A percentile compares a stretch with the other conserved stretches of the same genome.
Conservation (phyloP, 53 echinoderm and acorn worm genomes). For the Paracentrotus lividus region DNA sequence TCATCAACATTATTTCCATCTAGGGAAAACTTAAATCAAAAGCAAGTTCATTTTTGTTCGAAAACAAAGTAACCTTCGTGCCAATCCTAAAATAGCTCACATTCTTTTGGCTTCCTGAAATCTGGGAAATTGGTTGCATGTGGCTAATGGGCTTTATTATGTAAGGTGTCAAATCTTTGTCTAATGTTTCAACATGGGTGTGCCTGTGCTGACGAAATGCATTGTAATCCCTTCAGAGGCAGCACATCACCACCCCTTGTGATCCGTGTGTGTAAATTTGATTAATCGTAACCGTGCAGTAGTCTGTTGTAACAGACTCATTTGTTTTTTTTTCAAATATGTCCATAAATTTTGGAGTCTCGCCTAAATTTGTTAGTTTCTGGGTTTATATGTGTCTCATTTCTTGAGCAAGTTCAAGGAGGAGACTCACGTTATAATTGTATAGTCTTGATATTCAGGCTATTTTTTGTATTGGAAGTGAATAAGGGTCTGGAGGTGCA, state of each 20-base stretch:
- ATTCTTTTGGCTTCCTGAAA: constrained; percentile 12
- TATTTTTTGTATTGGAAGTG: too few species aligned
- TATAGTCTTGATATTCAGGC: too few species aligned
- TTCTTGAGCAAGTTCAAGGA: too few species aligned
- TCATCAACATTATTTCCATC: not conserved
- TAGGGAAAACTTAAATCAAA: not conserved
- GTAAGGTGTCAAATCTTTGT: constrained; percentile 23
- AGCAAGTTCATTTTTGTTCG: not conserved
- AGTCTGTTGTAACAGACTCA: too few species aligned
- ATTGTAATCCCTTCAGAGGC: not conserved
- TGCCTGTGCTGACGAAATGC: constrained; percentile 18
- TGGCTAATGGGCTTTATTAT: not conserved
- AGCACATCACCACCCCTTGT: constrained; percentile 42
- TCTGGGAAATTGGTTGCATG: constrained; percentile 8
- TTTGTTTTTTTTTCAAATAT: too few species aligned
- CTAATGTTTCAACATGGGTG: constrained; percentile 35
- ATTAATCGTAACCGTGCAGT: constrained; percentile 8
- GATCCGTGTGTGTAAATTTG: constrained; percentile 30
- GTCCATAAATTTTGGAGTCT: too few species aligned
- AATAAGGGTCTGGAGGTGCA: too few species aligned
- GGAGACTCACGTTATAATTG: too few species aligned
- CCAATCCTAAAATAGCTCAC: not conserved
- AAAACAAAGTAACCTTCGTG: not conserved
- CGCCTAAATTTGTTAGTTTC: too few species aligned
- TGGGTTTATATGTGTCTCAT: too few species aligned